Evolutionary conservation across 2,113 vertebrate species (phyloP), one percentile per base, ranked within the genome.

Genomic region (Chloropsis cyanopogon): DNA sequence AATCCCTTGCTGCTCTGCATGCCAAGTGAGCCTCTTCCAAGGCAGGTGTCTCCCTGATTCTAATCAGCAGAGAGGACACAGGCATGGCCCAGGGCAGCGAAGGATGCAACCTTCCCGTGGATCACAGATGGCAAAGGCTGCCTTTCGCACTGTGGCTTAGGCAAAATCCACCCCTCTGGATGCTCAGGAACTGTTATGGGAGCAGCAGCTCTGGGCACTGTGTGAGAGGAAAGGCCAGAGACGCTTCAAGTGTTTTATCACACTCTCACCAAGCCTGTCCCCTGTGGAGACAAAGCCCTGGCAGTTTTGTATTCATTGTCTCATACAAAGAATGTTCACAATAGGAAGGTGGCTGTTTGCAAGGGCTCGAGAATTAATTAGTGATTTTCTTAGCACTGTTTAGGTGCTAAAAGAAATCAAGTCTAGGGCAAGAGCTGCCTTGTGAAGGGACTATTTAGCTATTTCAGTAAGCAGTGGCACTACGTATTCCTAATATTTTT

Each of bases 1-100:
- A 65, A 85, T 72, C 63, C 50, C 66, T 59, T 15, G 56, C 52
- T 76, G 28, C 25, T 11, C 41, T 5, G 1, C 41, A 4, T 42
- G 76, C 50, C 71, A 61, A 69, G 28, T 0, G 0, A 89, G 59
- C 37, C 59, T 54, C n/a, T 69, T 66, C 42, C 0, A 0, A 79
- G 66, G 82, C 59, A 85, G 75, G 39, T 37, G 44, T 63, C 26
- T 59, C 85, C 75, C 63, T 80, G 37, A 31, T 17, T 39, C 6
- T 11, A 20, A 53, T 26, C 71, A 65, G 85, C n/a, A 35, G 41
- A 52, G 66, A 82, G 47, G 83, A 53, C 7, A 26, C 42, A 81
- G 71, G 35, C 11, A 0, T 31, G 81, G 41, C 63, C 35, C 53
- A 76, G 50, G 68, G 59, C 70, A 82, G 49, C 1, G 0, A 39